Evolutionary conservation across 1,140 invertebrate species (phyloP), one percentile per base, ranked within the genome.

Genomic region (Conus ventricosus): DNA sequence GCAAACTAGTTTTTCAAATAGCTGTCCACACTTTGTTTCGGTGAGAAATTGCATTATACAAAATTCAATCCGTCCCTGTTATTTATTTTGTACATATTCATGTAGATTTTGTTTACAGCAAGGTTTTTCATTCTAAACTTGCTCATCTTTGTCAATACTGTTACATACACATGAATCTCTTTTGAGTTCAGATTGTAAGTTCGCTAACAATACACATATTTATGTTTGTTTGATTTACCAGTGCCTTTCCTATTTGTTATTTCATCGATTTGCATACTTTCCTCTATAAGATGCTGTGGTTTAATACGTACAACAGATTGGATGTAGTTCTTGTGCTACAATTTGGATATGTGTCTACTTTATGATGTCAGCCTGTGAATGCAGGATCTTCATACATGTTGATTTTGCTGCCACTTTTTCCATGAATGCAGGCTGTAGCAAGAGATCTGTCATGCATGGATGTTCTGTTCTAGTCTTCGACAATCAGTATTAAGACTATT

Each of bases 401-500:
- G 71, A 25, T 75, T 75, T 75, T 75, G 11, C 20, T 2, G 25
- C 7, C 11, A 75, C 10, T 17, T 54, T 54, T 54, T 51, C 17
- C 20, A 13, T 6, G 17, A 51, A 51, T 54, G 51, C 20, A 20
- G 80, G 80, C 25, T 81, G 17, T 8, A 11, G 17, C 27, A 15
- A 7, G 27, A 6, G 10, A 81, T 23, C 80, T 5, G 80, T 6
- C 23, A 81, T 81, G 13, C 39, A 81, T 81, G 27, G 17, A 54
- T 81, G 13, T 81, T 51, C 8, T 27, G 76, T 25, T 81, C 27
- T 51, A 81, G 80, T 81, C 80, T 51, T 54, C 54, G 51, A 81
- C 80, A 81, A 81, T 81, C 80, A 81, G 80, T 81, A 81, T 81
- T 81, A 81, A 81, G 39, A 54, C 20, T 6, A 20, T 71, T 13